Percentiles rank a stretch among this genome's conserved stretches.
phyloP scores from a whole-genome alignment of 64 coral and sea anemone species.

The Porites lutea region DNA sequence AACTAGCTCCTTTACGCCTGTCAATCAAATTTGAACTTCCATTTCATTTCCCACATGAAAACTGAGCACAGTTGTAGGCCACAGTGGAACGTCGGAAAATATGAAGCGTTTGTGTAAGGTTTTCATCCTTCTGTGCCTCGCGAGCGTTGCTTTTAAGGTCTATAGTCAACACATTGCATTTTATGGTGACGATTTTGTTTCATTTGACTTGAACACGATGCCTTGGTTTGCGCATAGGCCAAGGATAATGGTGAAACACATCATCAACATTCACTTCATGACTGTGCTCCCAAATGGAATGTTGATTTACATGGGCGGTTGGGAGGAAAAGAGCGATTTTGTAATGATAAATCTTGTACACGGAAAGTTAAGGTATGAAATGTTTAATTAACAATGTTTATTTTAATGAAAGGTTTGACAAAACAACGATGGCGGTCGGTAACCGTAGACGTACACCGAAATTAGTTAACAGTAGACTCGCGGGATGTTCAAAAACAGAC shows the following conservation, averaged over 20 bases:
- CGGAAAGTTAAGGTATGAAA: conserved; percentile 37
- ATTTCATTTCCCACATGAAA: no score
- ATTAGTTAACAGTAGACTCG: no score
- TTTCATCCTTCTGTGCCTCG: not conserved
- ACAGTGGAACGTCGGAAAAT: no score
- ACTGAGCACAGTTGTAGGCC: no score
- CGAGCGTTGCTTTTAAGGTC: not conserved
- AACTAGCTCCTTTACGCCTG: no score
- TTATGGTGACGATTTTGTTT: conserved; percentile 39
- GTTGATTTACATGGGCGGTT: conserved; percentile 10
- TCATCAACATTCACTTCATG: not conserved
- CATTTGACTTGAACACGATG: not conserved
- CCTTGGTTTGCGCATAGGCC: not conserved
- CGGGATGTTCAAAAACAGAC: no score
- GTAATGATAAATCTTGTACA: conserved; percentile 1
- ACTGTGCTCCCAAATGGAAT: conserved; percentile 5
- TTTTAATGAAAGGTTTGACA: not conserved
- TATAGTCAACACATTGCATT: not conserved
- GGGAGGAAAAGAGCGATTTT: not conserved
- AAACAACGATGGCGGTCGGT: no score
- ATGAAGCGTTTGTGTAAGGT: not conserved
- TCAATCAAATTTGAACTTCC: no score
- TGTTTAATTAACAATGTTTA: not conserved
- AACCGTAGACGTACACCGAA: no score
- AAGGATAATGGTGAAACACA: not conserved